Conservation (phyloP, 2,113 vertebrate species). For the Procavia capensis region DNA sequence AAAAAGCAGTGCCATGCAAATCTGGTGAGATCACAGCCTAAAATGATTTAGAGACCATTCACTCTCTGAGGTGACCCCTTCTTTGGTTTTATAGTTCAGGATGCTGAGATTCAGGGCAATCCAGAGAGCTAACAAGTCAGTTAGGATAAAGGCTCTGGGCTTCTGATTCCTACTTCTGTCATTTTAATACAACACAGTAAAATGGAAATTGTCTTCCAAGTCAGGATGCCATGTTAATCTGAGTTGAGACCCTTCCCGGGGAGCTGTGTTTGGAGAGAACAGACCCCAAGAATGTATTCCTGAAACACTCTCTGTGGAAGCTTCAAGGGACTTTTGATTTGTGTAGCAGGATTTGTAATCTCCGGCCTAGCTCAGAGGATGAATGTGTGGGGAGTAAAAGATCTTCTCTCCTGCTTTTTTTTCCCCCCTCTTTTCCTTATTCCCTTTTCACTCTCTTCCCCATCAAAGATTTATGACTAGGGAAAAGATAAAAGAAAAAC, state of each 20-base stretch:
- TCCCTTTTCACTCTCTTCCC: constrained; percentile 19
- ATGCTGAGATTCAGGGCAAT: neutral
- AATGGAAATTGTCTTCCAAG: neutral
- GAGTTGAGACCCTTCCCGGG: neutral
- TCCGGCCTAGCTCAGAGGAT: neutral
- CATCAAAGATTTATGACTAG: constrained; percentile 62
- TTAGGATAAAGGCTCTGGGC: neutral
- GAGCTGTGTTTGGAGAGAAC: neutral
- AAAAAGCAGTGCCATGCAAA: neutral
- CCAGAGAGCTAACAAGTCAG: too few relatives aligned
- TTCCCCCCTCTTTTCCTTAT: neutral
- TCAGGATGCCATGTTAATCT: neutral
- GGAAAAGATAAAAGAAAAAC: constrained; percentile 72
- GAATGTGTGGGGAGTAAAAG: neutral
- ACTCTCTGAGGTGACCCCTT: neutral
- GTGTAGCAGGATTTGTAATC: constrained; percentile 45
- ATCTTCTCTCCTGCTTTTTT: neutral
- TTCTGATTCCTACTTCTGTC: neutral
- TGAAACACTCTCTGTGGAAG: neutral
- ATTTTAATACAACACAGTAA: neutral
- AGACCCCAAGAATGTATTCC: neutral
- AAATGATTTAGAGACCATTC: neutral
- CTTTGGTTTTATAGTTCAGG: neutral
- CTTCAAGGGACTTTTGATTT: neutral
- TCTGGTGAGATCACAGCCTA: neutral